Evolutionary conservation across 2,113 vertebrate species (phyloP), one percentile per base, ranked within the genome.

Genomic region (Taurulus bubalis): DNA sequence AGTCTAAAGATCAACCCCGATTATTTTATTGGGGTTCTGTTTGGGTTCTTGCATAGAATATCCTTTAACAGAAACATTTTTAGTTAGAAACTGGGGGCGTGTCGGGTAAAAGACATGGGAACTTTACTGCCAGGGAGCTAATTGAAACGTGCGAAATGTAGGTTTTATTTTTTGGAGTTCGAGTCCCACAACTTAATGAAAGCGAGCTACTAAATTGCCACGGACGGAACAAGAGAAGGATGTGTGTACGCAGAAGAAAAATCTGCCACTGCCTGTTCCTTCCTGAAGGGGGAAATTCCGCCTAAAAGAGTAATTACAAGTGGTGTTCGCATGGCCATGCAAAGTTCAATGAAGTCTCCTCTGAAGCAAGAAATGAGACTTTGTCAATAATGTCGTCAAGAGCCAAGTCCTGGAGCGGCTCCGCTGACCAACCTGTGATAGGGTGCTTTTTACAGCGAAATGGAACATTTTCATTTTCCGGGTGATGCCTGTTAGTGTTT

Each of bases 321-420:
- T 53, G 65, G 79, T 86, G 56, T 79, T 85, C 55, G 15, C 28
- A 62, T 2, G 24, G 49, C 75, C 55, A 65, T 66, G 62, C 56
- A 77, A 84, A 86, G 83, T 86, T 84, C 78, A 82, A 28, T 40
- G 71, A 71, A 78, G 64, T 74, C 74, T 85, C 81, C 80, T 89
- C 76, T 85, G 67, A 66, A 88, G 77, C 87, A 85, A 80, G 72
- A 92, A 88, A 89, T 89, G 24, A 89, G 81, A 82, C 68, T 76
- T 53, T 66, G 77, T 85, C 71, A 83, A 86, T 85, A 82, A 87
- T 78, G 84, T 82, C 71, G 85, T 85, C 75, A 82, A 70, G 75
- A 73, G 60, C 58, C 62, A 66, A 70, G 32, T 67, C 77, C 51
- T 12, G 16, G 82, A 75, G 38, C 77, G 81, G 89, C 87, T 86